Percentiles rank a stretch among this genome's conserved stretches.
Evolutionary conservation across 2,797 vertebrate species (phyloP).

Genomic region (Amblyraja radiata): DNA sequence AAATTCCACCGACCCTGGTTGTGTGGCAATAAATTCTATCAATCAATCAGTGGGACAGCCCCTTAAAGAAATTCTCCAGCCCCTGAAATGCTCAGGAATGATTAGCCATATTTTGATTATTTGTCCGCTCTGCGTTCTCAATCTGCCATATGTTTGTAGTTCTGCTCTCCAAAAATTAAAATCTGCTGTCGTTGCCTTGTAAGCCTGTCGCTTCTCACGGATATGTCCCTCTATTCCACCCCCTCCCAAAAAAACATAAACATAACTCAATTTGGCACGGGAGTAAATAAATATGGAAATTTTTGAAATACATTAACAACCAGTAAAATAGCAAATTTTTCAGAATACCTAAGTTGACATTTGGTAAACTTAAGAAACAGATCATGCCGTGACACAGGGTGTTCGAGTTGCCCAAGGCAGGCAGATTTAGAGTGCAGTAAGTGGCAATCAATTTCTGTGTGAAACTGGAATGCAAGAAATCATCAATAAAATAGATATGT

Average conservation of each 20-base stretch:
- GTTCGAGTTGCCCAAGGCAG: constrained; percentile 31
- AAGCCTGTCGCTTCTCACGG: background rate
- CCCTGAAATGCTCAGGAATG: background rate
- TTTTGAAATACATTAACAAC: constrained; percentile 21
- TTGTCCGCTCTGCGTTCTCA: background rate
- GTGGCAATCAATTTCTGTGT: constrained; percentile 36
- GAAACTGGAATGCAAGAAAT: constrained; percentile 35
- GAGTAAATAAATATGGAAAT: constrained; percentile 31
- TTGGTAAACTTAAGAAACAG: constrained; percentile 28
- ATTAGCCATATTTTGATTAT: background rate
- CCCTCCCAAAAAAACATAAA: background rate
- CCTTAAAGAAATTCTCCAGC: background rate
- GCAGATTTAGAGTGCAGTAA: constrained; percentile 32
- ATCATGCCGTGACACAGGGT: constrained; percentile 21
- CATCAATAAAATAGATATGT: constrained; percentile 37
- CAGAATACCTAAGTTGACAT: constrained; percentile 31
- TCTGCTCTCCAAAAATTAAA: constrained; percentile 8
- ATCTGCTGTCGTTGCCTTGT: too few relatives aligned
- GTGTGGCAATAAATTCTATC: too few relatives aligned
- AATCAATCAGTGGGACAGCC: too few relatives aligned
- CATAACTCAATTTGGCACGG: background rate
- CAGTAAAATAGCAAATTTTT: constrained; percentile 36
- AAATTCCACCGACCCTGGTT: too few relatives aligned
- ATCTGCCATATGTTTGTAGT: background rate
- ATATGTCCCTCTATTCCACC: background rate